Evolutionary conservation across 2,797 vertebrate genomes (phyloP).

Genomic region (Sphenopsis melanotis): DNA sequence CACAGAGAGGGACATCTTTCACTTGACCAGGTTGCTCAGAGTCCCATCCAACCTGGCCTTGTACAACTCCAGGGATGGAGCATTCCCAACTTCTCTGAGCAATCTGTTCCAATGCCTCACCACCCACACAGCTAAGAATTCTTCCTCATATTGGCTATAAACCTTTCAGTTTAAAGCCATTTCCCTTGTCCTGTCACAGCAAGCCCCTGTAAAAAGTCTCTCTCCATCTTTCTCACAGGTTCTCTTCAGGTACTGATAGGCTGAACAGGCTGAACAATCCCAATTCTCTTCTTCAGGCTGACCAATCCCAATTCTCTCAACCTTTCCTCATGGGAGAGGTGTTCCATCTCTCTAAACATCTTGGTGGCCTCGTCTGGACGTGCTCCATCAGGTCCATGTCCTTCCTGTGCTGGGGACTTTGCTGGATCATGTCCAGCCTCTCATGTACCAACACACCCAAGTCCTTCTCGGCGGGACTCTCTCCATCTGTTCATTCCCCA

Average conservation of each 20-base stretch:
- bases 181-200: background rate
- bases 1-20: background rate
- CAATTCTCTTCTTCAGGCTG: background rate
- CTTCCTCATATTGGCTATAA: background rate
- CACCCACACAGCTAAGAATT: background rate
- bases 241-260: background rate
- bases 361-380: background rate
- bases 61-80: background rate
- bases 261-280: too few species aligned
- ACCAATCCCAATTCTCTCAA: background rate
- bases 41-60: background rate
- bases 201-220: background rate
- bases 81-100: background rate
- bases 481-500: background rate
- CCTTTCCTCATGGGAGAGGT: background rate
- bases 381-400: background rate
- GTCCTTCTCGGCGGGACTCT: accelerated
- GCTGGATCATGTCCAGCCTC: background rate
- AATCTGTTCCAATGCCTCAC: background rate
- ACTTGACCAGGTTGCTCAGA: background rate
- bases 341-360: background rate
- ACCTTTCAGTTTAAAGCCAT: background rate
- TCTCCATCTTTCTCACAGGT: background rate
- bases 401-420: background rate
- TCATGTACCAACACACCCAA: too few species aligned